Evolutionary conservation across 2,797 vertebrate genomes (phyloP).

Genomic region (Muscicapa striata): DNA sequence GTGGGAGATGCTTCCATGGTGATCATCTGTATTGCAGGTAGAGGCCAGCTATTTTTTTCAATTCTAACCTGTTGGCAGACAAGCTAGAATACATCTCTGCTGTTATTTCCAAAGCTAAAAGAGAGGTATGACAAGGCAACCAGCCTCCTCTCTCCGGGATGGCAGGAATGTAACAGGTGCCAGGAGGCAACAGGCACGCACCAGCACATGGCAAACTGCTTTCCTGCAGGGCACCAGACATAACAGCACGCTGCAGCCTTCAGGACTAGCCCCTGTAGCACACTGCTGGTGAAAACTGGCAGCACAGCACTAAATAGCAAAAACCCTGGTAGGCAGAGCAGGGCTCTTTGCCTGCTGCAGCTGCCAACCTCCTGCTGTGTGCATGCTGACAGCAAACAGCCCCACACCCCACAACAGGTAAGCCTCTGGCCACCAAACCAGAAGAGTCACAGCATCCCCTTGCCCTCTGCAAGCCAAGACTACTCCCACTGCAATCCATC

Average conservation of each 20-base stretch:
- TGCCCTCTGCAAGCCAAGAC: not conserved
- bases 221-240: not conserved
- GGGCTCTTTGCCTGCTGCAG: not conserved
- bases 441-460: not conserved
- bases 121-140: not conserved
- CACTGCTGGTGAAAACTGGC: accelerated
- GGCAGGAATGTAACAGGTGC: not conserved
- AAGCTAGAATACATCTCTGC: not conserved
- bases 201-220: accelerated
- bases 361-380: not conserved
- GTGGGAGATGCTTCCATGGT: not conserved
- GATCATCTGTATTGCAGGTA: not conserved
- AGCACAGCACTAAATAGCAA: not conserved
- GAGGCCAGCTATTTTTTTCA: not conserved
- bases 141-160: not conserved
- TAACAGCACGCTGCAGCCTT: not conserved
- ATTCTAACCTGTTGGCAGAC: not conserved
- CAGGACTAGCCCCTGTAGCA: not conserved
- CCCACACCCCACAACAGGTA: not conserved
- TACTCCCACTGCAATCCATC: not conserved
- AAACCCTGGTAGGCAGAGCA: not conserved
- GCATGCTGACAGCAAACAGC: not conserved
- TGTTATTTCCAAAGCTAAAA: not conserved
- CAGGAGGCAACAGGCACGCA: not conserved
- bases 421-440: not conserved